phyloP scores from a whole-genome alignment of 2,113 vertebrate species.

The Saguinus midas region DNA sequence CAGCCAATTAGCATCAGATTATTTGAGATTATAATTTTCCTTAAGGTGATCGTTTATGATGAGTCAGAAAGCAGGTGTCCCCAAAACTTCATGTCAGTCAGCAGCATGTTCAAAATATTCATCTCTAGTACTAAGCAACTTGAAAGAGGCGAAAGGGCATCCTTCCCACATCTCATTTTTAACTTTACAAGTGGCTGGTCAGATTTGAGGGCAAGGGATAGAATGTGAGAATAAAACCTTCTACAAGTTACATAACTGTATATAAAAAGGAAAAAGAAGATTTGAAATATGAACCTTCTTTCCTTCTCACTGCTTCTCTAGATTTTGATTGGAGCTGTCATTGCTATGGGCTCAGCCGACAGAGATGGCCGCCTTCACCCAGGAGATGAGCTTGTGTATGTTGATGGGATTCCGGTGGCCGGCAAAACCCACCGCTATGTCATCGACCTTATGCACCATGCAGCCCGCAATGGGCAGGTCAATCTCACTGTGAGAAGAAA shows the following conservation, averaged over 20 bases:
- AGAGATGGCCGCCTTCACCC: constrained; percentile 95
- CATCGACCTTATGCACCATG: constrained; percentile 98
- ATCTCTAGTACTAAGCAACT: background rate
- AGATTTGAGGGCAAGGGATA: background rate
- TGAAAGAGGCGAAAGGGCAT: background rate
- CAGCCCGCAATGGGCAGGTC: constrained; percentile 95
- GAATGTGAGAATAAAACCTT: background rate
- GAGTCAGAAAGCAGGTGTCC: background rate
- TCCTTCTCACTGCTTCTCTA: constrained; percentile 75
- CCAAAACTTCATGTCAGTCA: background rate
- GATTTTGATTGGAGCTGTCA: constrained; percentile 98
- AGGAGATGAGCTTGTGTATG: constrained; percentile 95
- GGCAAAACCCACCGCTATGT: constrained; percentile 98
- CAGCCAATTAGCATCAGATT: background rate
- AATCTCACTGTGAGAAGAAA: constrained; percentile 96
- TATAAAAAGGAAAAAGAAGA: background rate
- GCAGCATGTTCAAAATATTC: background rate
- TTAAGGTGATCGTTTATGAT: background rate
- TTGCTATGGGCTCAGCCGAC: constrained; percentile 97
- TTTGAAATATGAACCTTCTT: background rate
- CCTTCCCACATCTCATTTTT: background rate
- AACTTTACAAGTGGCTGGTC: background rate
- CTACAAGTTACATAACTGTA: background rate
- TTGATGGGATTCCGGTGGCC: constrained; percentile 95
- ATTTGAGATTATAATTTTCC: background rate